phyloP scores from a whole-genome alignment of 1,140 invertebrate species.

The Araneus ventricosus region DNA sequence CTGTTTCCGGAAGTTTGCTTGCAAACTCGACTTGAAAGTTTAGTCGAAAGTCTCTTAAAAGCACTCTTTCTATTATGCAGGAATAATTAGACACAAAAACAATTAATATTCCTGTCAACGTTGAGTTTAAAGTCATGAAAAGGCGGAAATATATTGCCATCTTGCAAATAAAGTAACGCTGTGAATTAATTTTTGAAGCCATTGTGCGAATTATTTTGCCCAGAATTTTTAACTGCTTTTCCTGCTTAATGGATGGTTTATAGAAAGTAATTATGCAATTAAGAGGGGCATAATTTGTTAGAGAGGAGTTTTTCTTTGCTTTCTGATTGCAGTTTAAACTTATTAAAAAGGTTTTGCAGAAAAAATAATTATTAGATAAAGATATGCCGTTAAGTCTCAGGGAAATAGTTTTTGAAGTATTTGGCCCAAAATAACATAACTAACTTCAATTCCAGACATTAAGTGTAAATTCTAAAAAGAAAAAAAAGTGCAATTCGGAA shows the following conservation, averaged over 20 bases:
- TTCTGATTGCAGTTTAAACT: background rate
- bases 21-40: background rate
- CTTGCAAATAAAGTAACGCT: background rate
- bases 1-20: background rate
- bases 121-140: constrained; percentile 26
- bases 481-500: too few species aligned
- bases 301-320: too few species aligned
- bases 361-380: background rate
- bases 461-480: background rate
- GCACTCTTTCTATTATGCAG: background rate
- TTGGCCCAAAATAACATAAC: background rate
- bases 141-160: constrained; percentile 4
- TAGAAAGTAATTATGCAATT: background rate
- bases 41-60: constrained; percentile 15
- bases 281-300: background rate
- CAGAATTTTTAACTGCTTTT: background rate
- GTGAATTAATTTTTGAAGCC: background rate
- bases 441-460: background rate
- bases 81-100: constrained; percentile 1
- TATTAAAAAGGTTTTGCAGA: background rate
- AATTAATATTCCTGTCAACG: constrained; percentile 25
- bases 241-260: background rate
- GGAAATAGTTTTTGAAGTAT: too few species aligned
- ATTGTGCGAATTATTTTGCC: background rate
- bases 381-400: too few species aligned